phyloP scores from a whole-genome alignment of 1,140 invertebrate species.

The Microplitis mediator region DNA sequence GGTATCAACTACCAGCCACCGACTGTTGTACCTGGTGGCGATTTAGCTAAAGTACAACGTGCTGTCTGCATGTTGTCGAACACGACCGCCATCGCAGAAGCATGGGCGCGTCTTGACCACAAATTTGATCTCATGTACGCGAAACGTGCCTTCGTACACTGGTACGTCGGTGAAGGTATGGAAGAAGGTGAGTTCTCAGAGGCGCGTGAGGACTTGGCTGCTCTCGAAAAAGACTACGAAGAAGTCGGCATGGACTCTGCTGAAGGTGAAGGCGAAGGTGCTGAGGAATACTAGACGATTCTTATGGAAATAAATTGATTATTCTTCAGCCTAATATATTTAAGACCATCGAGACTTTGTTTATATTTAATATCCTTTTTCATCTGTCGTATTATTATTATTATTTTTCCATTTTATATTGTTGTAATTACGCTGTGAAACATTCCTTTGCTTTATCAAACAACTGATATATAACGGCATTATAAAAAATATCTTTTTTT shows the following conservation, averaged over 20 bases:
- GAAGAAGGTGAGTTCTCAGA: slow-evolving; percentile 29
- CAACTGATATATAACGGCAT: too few relatives aligned
- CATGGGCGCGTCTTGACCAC: slow-evolving; percentile 28
- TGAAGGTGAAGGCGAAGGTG: slow-evolving; percentile 26
- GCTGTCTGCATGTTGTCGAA: slow-evolving; percentile 29
- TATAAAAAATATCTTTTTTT: too few relatives aligned
- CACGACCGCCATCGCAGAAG: slow-evolving; percentile 25
- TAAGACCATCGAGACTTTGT: too few relatives aligned
- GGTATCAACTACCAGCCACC: slow-evolving; percentile 29
- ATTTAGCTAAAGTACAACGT: slow-evolving; percentile 27
- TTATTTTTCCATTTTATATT: too few relatives aligned
- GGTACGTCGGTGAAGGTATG: slow-evolving; percentile 30
- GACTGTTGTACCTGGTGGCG: slow-evolving; percentile 26
- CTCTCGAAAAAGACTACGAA: slow-evolving; percentile 27
- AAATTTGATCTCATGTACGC: slow-evolving; percentile 30
- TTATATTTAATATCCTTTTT: too few relatives aligned
- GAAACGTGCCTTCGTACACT: slow-evolving; percentile 25
- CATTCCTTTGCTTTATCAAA: too few relatives aligned
- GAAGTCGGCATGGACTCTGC: slow-evolving; percentile 29
- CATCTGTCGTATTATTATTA: too few relatives aligned
- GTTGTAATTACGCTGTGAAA: too few relatives aligned
- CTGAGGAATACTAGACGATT: slow-evolving; percentile 22
- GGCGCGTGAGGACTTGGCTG: slow-evolving; percentile 27
- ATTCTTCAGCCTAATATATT: too few relatives aligned
- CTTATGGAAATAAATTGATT: neutral